Evolutionary conservation across 1,140 invertebrate genomes (phyloP), one percentile per base, ranked within the genome.

Genomic region (Popillia japonica): DNA sequence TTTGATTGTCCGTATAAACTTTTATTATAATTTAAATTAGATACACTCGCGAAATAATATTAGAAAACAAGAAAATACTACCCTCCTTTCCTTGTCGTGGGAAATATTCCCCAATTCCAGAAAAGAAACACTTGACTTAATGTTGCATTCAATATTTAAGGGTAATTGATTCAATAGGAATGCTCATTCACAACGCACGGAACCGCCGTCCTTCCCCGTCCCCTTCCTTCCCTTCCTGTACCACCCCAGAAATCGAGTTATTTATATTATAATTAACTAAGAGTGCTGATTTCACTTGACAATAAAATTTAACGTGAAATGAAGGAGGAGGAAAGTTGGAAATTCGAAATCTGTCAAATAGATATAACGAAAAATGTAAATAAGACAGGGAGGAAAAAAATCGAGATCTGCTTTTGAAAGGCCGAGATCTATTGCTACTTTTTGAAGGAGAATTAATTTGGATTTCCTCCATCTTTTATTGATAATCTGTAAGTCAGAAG

Each of bases 21-120:
- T 48, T 48, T 48, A 48, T 48, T 48, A 48, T 48, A 48, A 48
- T n/a, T n/a, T n/a, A n/a, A n/a, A n/a, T n/a, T n/a, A n/a, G n/a
- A n/a, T n/a, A n/a, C n/a, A n/a, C n/a, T n/a, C n/a, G n/a, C n/a
- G n/a, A n/a, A n/a, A n/a, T n/a, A n/a, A n/a, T n/a, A n/a, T n/a
- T n/a, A n/a, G n/a, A n/a, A n/a, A n/a, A n/a, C n/a, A n/a, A n/a
- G n/a, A n/a, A n/a, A n/a, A n/a, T n/a, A n/a, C n/a, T n/a, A n/a
- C n/a, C n/a, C n/a, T n/a, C n/a, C n/a, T n/a, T n/a, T n/a, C n/a
- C 44, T 48, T 14, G 8, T 48, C 17, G 17, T 11, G 44, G 11
- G 11, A 48, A 14, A 48, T 48, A 14, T 48, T n/a, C 44, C 44
- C 17, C 10, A 9, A 0, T 4, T 8, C 11, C 11, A 48, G 44